Evolutionary conservation across 2,888 invertebrate genomes (phyloP).

Genomic region (Halictus quadricinctus): DNA sequence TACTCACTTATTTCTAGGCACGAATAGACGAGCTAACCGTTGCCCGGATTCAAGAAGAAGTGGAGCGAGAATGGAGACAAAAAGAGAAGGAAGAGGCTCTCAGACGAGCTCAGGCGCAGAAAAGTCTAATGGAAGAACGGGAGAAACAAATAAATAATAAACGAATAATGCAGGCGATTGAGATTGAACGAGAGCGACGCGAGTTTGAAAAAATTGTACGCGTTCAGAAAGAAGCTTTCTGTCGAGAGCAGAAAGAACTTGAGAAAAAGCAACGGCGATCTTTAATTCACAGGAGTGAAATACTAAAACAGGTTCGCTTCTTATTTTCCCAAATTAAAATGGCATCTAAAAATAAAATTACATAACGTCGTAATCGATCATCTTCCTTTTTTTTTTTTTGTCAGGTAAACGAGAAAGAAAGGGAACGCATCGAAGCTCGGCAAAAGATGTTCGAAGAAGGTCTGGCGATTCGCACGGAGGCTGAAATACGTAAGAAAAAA

Average conservation of each 20-base stretch:
- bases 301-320: conserved; percentile 85
- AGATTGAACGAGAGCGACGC: conserved; percentile 86
- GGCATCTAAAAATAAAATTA: background rate
- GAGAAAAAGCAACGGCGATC: conserved; percentile 81
- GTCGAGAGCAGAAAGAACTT: conserved; percentile 83
- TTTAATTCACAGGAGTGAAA: conserved; percentile 85
- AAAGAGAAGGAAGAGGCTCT: conserved; percentile 86
- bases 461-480: conserved; percentile 85
- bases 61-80: conserved; percentile 88
- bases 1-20: conserved; percentile 21
- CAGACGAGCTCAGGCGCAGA: conserved; percentile 84
- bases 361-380: background rate
- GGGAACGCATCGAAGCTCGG: conserved; percentile 85
- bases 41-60: conserved; percentile 84
- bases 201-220: conserved; percentile 85
- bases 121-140: conserved; percentile 83
- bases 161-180: conserved; percentile 86
- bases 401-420: conserved; percentile 87
- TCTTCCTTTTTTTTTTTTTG: background rate
- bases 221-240: conserved; percentile 84
- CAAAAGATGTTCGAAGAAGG: conserved; percentile 88
- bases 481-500: conserved; percentile 84
- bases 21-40: conserved; percentile 84
- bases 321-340: background rate
- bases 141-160: conserved; percentile 85